A percentile compares a stretch with the other conserved stretches of the same genome.
These are phyloP conservation scores for Narcine bancroftii DNA, from an alignment of 2,113 vertebrate genomes.

Conservation along the genomic window DNA sequence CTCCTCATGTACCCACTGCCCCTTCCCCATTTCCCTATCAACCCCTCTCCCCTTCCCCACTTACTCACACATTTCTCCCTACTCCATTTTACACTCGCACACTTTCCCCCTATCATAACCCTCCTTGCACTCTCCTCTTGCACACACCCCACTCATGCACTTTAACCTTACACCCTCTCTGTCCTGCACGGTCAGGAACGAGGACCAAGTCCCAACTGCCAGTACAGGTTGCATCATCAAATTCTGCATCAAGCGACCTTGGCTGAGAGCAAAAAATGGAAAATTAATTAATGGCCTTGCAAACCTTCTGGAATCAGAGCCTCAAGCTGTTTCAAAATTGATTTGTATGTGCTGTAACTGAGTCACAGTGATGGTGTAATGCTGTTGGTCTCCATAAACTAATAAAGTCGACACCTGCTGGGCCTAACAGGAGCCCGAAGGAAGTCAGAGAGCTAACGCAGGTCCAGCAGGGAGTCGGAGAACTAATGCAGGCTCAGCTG, in stretches of 20 bases:
- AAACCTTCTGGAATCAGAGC: background rate
- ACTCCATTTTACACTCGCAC: background rate
- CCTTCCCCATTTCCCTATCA: background rate
- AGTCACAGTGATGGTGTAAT: background rate
- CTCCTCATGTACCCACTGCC: background rate
- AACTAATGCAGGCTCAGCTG: too few species aligned
- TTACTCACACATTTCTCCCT: too few species aligned
- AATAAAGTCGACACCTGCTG: slow-evolving; percentile 5
- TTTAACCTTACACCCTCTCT: background rate
- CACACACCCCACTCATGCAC: background rate
- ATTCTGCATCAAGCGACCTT: background rate
- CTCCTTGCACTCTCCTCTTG: background rate
- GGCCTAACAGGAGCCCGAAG: background rate
- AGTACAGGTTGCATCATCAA: background rate
- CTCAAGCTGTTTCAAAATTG: background rate
- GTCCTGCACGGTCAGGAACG: background rate
- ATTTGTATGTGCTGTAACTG: background rate
- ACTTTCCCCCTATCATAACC: too few species aligned
- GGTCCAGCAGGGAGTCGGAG: background rate
- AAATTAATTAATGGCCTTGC: slow-evolving; percentile 10
- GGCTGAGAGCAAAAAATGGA: background rate
- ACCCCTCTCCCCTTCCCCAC: background rate
- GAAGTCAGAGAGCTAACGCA: background rate
- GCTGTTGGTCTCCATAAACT: background rate
- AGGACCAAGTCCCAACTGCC: too few species aligned